These are phyloP conservation scores for Macaca nemestrina DNA, from an alignment of 2,113 vertebrate genomes.

Conservation along the genomic window DNA sequence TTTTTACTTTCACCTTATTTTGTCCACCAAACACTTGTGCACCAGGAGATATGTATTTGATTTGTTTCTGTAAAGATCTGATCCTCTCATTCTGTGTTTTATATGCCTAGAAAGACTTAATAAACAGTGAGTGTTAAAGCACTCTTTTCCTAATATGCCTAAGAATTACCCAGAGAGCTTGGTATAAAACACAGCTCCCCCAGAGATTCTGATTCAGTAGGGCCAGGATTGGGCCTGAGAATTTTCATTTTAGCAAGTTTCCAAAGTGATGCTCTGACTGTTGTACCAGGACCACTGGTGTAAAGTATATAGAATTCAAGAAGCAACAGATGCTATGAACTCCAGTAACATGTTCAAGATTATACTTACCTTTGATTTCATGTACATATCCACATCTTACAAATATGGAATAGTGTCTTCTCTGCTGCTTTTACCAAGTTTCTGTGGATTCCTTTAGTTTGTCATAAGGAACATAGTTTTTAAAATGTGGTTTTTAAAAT, in stretches of 20 bases:
- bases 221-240: no score
- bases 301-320: not conserved
- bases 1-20: not conserved
- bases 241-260: not conserved
- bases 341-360: not conserved
- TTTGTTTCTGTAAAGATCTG: not conserved
- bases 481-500: not conserved
- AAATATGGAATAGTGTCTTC: not conserved
- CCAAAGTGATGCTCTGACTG: not conserved
- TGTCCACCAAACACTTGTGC: not conserved
- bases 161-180: not conserved
- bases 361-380: not conserved
- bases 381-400: not conserved
- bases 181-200: not conserved
- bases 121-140: not conserved
- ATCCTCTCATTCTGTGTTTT: not conserved
- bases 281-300: not conserved
- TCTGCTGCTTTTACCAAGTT: not conserved
- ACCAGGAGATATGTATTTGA: not conserved
- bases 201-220: not conserved
- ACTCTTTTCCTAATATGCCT: not conserved
- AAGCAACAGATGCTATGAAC: not conserved
- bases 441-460: not conserved
- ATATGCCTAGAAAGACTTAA: not conserved
- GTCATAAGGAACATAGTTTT: not conserved